Percentiles rank a stretch among this genome's conserved stretches.
These are phyloP conservation scores for Scartelaos histophorus DNA, from an alignment of 2,113 vertebrate species.

Conservation along the genomic window DNA sequence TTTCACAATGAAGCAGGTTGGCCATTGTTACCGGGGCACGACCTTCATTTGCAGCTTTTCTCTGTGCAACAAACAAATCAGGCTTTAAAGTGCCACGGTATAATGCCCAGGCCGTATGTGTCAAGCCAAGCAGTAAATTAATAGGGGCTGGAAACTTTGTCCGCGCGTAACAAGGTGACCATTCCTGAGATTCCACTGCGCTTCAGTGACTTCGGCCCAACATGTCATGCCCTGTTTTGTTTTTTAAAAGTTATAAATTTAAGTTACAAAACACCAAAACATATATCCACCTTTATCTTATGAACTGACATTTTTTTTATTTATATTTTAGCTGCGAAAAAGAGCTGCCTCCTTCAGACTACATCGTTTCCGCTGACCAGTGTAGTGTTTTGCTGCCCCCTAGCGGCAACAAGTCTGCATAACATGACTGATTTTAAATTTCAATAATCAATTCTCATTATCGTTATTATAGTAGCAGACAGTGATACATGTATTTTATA, in stretches of 20 bases:
- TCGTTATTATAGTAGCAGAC: not conserved
- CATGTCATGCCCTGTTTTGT: not conserved
- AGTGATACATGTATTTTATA: not conserved
- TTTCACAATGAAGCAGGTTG: conserved; percentile 25
- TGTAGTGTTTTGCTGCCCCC: conserved; percentile 62
- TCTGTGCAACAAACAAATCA: conserved; percentile 60
- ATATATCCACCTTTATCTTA: not conserved
- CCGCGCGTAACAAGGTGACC: conserved; percentile 62
- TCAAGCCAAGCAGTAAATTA: conserved; percentile 50
- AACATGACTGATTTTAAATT: not conserved
- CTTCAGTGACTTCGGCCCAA: conserved; percentile 43
- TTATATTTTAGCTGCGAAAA: not conserved
- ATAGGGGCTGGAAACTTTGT: conserved; percentile 29
- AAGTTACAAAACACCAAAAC: not conserved
- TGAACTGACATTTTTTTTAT: not conserved
- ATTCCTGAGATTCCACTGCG: conserved; percentile 71
- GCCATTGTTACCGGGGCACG: conserved; percentile 53
- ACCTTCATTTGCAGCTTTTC: conserved; percentile 60
- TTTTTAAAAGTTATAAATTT: not conserved
- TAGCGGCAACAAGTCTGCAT: conserved; percentile 22
- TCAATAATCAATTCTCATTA: not conserved
- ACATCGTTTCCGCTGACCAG: too few species aligned
- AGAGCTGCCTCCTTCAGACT: not conserved
- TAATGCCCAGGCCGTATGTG: conserved; percentile 45
- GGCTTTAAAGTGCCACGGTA: conserved; percentile 50